Evolutionary conservation across 2,888 invertebrate species (phyloP), one percentile per base, ranked within the genome.

Genomic region (Calameuta filiformis): DNA sequence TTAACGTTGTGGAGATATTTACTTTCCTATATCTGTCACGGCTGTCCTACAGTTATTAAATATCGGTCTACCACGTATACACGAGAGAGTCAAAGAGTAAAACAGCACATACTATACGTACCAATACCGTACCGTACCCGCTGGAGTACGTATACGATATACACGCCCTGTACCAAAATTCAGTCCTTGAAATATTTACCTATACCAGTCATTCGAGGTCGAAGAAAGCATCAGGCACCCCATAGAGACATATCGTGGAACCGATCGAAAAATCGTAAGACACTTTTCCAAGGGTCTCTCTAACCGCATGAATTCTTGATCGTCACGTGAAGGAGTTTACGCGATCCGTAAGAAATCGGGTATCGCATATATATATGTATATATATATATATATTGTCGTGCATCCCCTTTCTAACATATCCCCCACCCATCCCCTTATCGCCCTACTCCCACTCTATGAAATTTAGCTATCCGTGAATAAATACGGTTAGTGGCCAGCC

Each of bases 401-500:
- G 23, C 9, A 56, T 23, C 56, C 56, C 56, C 56, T 23, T 56
- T 56, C 23, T 56, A 56, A 56, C 56, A 9, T 56, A 56, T 9
- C 56, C 56, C 56, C 56, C 56, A 12, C 37, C 0, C 23, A 6
- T 23, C 23, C 56, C 23, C 40, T 40, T 15, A 15, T 23, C 56
- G 0, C 23, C 23, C 23, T 6, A 9, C 56, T 56, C 56, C 9
- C 23, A 15, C 15, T 15, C 56, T 23, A 56, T 23, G 87, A 88
- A 87, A 89, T 90, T 89, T 87, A 86, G 87, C 84, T 87, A 87
- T 83, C 86, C 86, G 90, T 90, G 90, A 90, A 91, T 91, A 91
- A 91, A 91, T 91, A 90, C 87, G 89, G 89, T 90, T 90, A 91
- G 90, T 87, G 87, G 87, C 86, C 86, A 87, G 87, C 86, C 86